Conservation (phyloP, 2,113 vertebrate species). For the Conger conger region DNA sequence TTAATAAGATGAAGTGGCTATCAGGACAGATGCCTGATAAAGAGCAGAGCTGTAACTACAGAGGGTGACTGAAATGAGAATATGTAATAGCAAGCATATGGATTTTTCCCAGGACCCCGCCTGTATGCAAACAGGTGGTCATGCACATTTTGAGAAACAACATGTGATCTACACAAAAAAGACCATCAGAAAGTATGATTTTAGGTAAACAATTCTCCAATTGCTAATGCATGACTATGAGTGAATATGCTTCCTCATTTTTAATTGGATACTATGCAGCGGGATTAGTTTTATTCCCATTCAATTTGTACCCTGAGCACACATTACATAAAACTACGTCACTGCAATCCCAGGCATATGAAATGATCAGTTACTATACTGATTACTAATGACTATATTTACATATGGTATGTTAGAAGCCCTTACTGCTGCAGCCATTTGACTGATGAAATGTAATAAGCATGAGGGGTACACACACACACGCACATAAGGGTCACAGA, state of each 20-base stretch:
- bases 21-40: constrained; percentile 64
- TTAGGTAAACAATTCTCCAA: not conserved
- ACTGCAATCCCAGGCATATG: not conserved
- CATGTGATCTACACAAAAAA: not conserved
- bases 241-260: not conserved
- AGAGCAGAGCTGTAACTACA: constrained; percentile 61
- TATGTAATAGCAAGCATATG: not conserved
- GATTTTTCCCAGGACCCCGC: not conserved
- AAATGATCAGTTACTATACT: not conserved
- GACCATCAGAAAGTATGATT: not conserved
- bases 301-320: not conserved
- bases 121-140: constrained; percentile 3
- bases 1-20: constrained; percentile 66
- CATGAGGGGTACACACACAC: not conserved
- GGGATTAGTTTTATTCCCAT: not conserved
- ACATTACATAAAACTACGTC: not conserved
- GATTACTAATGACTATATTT: not conserved
- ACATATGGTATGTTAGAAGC: not conserved
- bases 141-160: not conserved
- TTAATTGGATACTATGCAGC: not conserved
- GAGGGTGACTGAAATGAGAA: constrained; percentile 46
- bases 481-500: not conserved
- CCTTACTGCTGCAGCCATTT: not conserved
- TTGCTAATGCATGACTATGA: not conserved
- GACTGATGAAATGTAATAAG: not conserved